Evolutionary conservation across 2,113 vertebrate species (phyloP).

Genomic region (Seriola quinqueradiata): DNA sequence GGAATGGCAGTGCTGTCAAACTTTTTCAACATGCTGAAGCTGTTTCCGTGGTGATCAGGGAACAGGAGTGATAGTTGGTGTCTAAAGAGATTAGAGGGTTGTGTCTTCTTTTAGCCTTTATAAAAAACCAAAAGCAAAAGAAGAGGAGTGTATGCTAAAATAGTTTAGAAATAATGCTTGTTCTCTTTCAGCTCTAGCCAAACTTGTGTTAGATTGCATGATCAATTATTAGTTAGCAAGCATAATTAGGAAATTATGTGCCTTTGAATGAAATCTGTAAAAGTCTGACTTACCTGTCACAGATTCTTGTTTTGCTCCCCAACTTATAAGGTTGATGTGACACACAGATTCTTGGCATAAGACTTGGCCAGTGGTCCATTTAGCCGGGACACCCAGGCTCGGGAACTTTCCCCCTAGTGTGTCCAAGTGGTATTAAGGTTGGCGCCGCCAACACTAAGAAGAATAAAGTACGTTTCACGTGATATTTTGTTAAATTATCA

Average conservation of each 20-base stretch:
- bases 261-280: neutral
- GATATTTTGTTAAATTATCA: too few species aligned
- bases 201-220: neutral
- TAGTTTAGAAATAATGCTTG: neutral
- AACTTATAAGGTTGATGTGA: neutral
- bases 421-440: too few species aligned
- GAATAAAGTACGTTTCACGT: too few species aligned
- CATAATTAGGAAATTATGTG: neutral
- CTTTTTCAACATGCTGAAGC: neutral
- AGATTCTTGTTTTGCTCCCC: neutral
- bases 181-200: neutral
- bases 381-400: slow-evolving; percentile 11
- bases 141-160: neutral
- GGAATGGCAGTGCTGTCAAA: too few species aligned
- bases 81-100: neutral
- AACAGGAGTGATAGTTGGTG: neutral
- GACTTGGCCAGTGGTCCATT: neutral
- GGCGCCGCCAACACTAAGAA: too few species aligned
- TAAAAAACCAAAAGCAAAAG: neutral
- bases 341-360: too few species aligned
- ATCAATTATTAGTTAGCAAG: neutral
- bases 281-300: too few species aligned
- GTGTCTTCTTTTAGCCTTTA: neutral
- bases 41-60: too few species aligned
- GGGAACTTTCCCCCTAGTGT: too few species aligned